A percentile compares a stretch with the other conserved stretches of the same genome.
phyloP scores from a whole-genome alignment of 2,888 invertebrate genomes.

The Camptogramma bilineatum region DNA sequence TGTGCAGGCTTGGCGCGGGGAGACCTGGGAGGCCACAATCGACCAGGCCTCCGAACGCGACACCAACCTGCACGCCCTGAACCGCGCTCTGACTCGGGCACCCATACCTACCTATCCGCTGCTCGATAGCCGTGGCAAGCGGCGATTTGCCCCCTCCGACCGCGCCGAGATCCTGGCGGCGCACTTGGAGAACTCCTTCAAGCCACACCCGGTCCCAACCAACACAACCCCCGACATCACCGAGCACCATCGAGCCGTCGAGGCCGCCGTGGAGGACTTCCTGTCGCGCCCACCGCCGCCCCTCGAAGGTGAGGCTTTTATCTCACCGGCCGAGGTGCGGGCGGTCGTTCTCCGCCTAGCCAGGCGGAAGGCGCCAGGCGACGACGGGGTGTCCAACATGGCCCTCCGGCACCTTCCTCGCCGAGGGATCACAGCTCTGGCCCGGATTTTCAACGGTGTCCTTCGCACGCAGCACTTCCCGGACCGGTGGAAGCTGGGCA shows the following conservation, averaged over 20 bases:
- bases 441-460: no score
- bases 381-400: no score
- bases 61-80: neutral
- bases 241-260: neutral
- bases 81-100: neutral
- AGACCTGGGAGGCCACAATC: neutral
- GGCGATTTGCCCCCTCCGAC: neutral
- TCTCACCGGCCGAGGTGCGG: conserved; percentile 15
- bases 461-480: no score
- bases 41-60: neutral
- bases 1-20: neutral
- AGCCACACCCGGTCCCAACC: neutral
- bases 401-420: no score
- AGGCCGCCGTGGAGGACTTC: neutral
- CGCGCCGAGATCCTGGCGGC: conserved; percentile 1
- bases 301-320: conserved; percentile 1
- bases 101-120: neutral
- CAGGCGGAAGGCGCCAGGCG: no score
- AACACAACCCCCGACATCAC: neutral
- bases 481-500: no score
- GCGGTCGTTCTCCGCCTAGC: conserved; percentile 6
- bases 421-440: no score
- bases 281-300: no score
- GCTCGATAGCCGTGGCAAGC: neutral
- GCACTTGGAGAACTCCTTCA: neutral